Evolutionary conservation across 1,140 invertebrate species (phyloP).

Genomic region (Phocides pigmalion): DNA sequence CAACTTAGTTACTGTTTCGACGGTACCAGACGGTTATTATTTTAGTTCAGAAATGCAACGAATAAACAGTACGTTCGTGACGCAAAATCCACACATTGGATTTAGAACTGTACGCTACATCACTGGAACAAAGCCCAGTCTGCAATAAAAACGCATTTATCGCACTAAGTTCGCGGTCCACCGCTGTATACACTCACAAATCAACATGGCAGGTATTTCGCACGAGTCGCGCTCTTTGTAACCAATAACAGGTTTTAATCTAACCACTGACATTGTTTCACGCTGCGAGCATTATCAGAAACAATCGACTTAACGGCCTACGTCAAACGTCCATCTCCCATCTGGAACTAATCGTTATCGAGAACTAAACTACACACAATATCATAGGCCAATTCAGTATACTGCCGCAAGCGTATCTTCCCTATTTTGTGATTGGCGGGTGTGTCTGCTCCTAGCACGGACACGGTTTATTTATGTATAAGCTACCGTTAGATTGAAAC

Average conservation of each 20-base stretch:
- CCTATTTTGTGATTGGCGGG: too few species aligned
- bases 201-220: slow-evolving; percentile 9
- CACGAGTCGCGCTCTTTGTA: neutral
- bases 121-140: slow-evolving; percentile 10
- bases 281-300: neutral
- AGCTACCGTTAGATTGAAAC: too few species aligned
- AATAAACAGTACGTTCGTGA: slow-evolving; percentile 1
- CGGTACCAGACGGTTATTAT: too few species aligned
- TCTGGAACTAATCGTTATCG: too few species aligned
- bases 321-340: too few species aligned
- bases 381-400: too few species aligned
- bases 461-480: too few species aligned
- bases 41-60: neutral
- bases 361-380: too few species aligned
- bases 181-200: neutral
- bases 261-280: neutral
- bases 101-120: neutral
- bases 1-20: too few species aligned
- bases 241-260: neutral
- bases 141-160: slow-evolving; percentile 14
- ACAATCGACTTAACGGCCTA: neutral
- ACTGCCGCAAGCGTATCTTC: too few species aligned
- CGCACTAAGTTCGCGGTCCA: slow-evolving; percentile 5
- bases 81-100: neutral
- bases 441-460: too few species aligned